Evolutionary conservation across 2,797 vertebrate species (phyloP), one percentile per base, ranked within the genome.

Genomic region (Sebastolobus alascanus): DNA sequence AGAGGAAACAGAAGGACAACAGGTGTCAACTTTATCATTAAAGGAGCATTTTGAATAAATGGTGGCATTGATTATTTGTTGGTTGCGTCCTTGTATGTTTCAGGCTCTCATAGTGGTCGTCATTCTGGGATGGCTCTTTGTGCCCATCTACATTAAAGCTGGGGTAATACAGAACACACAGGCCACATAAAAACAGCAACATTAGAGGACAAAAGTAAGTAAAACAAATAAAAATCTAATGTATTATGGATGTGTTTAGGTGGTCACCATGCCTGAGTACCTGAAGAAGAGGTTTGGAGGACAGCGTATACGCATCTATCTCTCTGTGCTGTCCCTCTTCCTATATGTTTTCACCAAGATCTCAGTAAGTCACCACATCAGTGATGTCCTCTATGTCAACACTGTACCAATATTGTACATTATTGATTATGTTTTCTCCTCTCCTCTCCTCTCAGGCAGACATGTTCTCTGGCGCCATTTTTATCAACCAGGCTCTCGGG

Each of bases 191-290:
- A 77, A 58, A 67, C 13, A 14, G 3, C 22, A 50, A 16, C 6
- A 68, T n/a, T 12, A 35, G 20, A 25, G 1, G 10, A 25, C 25
- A 22, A 46, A 78, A 35, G 4, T 3, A n/a, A 58, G 4, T 37
- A 63, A 54, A 2, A 46, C 0, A 54, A 64, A 35, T 18, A 2
- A 61, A 66, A 20, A 13, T 56, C 29, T 61, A 1, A 58, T 60
- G 9, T 63, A 54, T 0, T 20, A 31, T 83, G 56, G 20, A 4
- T 82, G 37, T 82, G n/a, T 89, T 40, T 82, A 99, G 98, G 96
- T 99, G 70, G 93, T 98, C 84, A 99, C 97, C 59, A 99, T 99
- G 98, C 98, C 98, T 0, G 97, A 99, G 83, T 99, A 99, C 43
- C 92, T 99, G 83, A 97, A 85, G 94, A 99, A 98, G 82, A 94